Evolutionary conservation across 2,888 invertebrate genomes (phyloP).

Genomic region (Tetanocera ferruginea): DNA sequence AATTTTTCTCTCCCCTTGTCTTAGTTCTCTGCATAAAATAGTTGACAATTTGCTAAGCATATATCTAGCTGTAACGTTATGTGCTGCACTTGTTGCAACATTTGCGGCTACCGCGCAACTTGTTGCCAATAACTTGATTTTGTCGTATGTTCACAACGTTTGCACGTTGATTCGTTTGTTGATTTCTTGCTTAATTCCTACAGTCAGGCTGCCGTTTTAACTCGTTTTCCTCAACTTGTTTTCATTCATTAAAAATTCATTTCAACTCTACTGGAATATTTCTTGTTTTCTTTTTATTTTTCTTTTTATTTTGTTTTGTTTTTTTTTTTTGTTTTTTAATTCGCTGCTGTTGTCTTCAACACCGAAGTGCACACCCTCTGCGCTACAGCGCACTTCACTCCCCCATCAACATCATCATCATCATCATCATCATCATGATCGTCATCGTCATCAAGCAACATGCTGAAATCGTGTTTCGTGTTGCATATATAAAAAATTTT

Average conservation of each 20-base stretch:
- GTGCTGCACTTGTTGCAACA: slow-evolving; percentile 1
- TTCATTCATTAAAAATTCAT: slow-evolving; percentile 37
- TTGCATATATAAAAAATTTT: slow-evolving; percentile 8
- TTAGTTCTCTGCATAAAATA: no score
- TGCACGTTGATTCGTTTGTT: no score
- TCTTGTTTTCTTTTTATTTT: background rate
- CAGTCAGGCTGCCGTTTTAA: background rate
- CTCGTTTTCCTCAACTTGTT: background rate
- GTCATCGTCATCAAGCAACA: background rate
- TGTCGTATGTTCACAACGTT: no score
- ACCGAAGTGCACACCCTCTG: background rate
- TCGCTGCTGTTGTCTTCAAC: no score
- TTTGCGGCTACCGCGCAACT: no score
- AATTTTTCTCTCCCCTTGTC: no score
- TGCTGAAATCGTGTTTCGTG: slow-evolving; percentile 2
- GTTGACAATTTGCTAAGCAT: no score
- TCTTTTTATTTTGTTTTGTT: background rate
- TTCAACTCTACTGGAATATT: slow-evolving; percentile 1
- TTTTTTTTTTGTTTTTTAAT: background rate
- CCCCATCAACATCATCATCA: background rate
- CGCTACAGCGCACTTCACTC: background rate
- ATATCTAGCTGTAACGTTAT: no score
- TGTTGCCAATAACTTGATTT: no score
- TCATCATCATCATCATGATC: background rate
- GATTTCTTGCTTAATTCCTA: no score